These are phyloP conservation scores for Netelia melanura DNA, from an alignment of 2,888 invertebrate species.

Conservation along the genomic window DNA sequence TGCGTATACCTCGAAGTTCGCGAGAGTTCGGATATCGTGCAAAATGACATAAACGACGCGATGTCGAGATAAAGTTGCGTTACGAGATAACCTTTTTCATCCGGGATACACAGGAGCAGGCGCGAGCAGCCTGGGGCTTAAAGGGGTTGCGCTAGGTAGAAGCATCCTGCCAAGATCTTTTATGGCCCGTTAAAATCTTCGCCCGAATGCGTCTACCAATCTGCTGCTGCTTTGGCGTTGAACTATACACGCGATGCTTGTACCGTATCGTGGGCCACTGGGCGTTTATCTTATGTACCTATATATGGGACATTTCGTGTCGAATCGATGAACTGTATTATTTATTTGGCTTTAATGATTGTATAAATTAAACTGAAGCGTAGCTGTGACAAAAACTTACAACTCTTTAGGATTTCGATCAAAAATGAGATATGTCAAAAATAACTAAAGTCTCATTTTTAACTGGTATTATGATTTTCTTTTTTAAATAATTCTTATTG, in stretches of 20 bases:
- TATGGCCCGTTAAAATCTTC: constrained; percentile 67
- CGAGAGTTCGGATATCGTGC: background rate
- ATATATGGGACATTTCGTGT: too few species aligned
- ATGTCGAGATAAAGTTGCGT: constrained; percentile 43
- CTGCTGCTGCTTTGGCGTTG: background rate
- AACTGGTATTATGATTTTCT: too few species aligned
- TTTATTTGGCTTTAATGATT: too few species aligned
- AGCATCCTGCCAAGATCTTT: constrained; percentile 53
- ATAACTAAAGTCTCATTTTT: too few species aligned
- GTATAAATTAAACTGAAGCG: too few species aligned
- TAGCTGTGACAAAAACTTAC: too few species aligned
- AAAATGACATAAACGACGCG: constrained; percentile 27
- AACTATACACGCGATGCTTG: background rate
- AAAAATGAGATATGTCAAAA: too few species aligned
- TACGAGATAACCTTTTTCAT: constrained; percentile 84
- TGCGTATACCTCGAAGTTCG: background rate
- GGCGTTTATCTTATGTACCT: too few species aligned
- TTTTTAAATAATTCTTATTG: too few species aligned
- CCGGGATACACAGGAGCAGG: constrained; percentile 78
- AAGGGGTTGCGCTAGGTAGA: constrained; percentile 1
- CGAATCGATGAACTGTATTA: too few species aligned
- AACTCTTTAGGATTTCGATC: too few species aligned
- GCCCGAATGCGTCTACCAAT: constrained; percentile 31
- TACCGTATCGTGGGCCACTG: too few species aligned
- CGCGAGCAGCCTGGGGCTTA: background rate